These are phyloP conservation scores for Micropoecilia bifurca DNA, from an alignment of 2,797 vertebrate genomes.

Conservation along the genomic window DNA sequence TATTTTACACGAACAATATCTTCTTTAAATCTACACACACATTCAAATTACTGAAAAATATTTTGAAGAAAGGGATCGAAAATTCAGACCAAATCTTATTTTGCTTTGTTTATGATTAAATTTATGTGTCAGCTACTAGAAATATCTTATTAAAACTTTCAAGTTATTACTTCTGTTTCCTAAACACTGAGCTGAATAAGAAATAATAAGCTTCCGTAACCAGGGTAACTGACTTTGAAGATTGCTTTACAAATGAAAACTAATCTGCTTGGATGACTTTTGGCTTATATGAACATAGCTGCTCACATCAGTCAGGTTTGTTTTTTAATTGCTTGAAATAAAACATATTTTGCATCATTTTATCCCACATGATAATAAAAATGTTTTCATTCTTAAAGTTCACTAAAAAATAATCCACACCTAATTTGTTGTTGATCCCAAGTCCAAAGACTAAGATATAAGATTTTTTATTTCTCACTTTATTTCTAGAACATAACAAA, in stretches of 20 bases:
- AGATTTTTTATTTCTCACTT: no score
- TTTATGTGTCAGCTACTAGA: neutral
- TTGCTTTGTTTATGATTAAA: neutral
- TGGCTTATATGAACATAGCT: neutral
- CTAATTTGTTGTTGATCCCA: neutral
- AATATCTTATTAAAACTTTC: neutral
- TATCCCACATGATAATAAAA: neutral
- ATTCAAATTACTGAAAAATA: neutral
- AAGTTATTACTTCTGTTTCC: neutral
- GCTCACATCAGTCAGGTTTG: neutral
- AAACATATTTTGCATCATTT: neutral
- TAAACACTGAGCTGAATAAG: neutral
- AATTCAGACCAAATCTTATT: neutral
- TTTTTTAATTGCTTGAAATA: neutral
- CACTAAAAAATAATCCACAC: neutral
- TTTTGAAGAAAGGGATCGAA: no score
- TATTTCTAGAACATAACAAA: no score
- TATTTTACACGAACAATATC: slow-evolving; percentile 11
- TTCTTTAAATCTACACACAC: slow-evolving; percentile 7
- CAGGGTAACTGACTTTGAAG: neutral
- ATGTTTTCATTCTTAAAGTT: neutral
- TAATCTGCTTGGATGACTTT: neutral
- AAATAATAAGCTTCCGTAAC: neutral
- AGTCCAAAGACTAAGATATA: no score
- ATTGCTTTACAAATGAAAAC: neutral